These are phyloP conservation scores for Hypanus sabinus DNA, from an alignment of 2,113 vertebrate genomes.

Conservation along the genomic window DNA sequence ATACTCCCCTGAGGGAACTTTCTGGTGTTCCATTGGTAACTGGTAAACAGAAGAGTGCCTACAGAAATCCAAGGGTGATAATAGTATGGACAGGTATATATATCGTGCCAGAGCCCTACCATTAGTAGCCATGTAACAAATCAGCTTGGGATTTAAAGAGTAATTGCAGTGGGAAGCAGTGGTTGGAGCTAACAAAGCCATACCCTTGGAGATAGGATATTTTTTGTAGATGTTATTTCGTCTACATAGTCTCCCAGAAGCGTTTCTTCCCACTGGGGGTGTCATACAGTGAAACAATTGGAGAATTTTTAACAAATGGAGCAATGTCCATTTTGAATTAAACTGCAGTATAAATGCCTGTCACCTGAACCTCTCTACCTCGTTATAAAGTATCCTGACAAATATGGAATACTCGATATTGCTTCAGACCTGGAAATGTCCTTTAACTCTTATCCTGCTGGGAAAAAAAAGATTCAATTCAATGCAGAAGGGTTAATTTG, in stretches of 20 bases:
- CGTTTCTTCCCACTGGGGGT: background rate
- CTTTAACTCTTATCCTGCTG: background rate
- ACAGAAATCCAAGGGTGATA: background rate
- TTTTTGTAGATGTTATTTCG: background rate
- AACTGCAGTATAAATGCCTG: background rate
- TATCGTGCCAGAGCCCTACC: background rate
- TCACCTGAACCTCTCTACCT: background rate
- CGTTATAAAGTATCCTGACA: background rate
- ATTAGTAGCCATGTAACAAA: background rate
- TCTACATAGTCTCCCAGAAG: background rate
- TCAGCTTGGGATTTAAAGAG: background rate
- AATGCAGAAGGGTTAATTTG: constrained; percentile 13
- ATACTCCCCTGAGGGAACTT: background rate
- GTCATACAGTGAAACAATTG: background rate
- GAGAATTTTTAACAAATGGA: background rate
- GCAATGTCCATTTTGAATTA: background rate
- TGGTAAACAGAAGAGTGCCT: background rate
- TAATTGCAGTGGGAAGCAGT: background rate
- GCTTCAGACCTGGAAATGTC: background rate
- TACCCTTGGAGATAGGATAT: background rate
- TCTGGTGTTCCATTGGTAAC: background rate
- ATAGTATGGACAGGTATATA: background rate
- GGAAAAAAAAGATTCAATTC: background rate
- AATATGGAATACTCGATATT: background rate
- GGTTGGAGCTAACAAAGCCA: background rate